These are phyloP conservation scores for Cryptophagus acutangulus DNA, from an alignment of 2,888 invertebrate genomes.

Conservation along the genomic window DNA sequence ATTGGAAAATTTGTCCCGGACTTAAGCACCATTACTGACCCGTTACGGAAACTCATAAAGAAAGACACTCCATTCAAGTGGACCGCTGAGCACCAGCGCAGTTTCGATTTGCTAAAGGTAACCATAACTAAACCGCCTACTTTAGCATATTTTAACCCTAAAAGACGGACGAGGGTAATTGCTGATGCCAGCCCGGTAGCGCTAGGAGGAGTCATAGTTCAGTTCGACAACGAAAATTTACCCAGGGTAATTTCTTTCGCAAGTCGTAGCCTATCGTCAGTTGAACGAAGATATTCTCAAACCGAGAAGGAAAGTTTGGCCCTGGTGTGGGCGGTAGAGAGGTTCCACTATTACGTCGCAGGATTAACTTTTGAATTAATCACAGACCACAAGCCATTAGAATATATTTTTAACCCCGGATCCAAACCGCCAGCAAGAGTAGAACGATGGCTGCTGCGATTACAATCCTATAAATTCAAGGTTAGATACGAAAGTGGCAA, in stretches of 20 bases:
- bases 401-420: conserved; percentile 32
- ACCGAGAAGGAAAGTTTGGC: conserved; percentile 41
- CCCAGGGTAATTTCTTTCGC: conserved; percentile 29
- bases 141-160: conserved; percentile 7
- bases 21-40: no score
- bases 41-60: no score
- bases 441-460: conserved; percentile 29
- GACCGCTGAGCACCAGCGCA: no score
- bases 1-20: no score
- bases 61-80: no score
- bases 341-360: conserved; percentile 43
- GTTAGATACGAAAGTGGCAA: conserved; percentile 27
- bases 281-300: conserved; percentile 35
- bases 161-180: not conserved
- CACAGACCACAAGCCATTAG: conserved; percentile 40
- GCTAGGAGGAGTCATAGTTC: conserved; percentile 32
- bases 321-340: conserved; percentile 41
- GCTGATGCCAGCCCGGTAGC: conserved; percentile 27
- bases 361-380: conserved; percentile 42
- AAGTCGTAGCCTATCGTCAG: conserved; percentile 26
- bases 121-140: no score
- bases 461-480: conserved; percentile 25
- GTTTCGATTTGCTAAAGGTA: no score
- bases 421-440: conserved; percentile 26
- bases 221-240: conserved; percentile 19